These are phyloP conservation scores for Diarsia mendica DNA, from an alignment of 2,888 invertebrate species.

Conservation along the genomic window DNA sequence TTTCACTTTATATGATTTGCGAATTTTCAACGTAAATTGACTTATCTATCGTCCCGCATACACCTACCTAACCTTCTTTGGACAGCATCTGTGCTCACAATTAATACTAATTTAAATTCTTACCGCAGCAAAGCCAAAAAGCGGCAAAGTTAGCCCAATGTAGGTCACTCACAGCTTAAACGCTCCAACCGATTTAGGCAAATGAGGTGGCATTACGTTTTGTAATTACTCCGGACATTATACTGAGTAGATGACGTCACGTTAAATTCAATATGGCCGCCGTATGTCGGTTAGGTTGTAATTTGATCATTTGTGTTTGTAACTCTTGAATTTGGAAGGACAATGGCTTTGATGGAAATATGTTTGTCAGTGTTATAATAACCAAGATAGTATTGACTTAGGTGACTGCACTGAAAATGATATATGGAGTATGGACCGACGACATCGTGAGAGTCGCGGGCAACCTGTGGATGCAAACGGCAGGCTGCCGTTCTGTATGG, in stretches of 20 bases:
- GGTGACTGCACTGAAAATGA: not conserved
- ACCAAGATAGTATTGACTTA: no score
- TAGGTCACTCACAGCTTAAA: slow-evolving; percentile 46
- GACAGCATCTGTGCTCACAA: not conserved
- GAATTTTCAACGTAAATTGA: not conserved
- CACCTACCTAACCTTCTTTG: not conserved
- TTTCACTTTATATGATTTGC: not conserved
- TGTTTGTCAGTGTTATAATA: not conserved
- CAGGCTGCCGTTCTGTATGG: no score
- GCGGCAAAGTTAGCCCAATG: slow-evolving; percentile 23
- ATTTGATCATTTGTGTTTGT: not conserved
- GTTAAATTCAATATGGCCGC: slow-evolving; percentile 26
- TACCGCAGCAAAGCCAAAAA: slow-evolving; percentile 12
- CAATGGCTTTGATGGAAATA: not conserved
- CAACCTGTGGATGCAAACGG: no score
- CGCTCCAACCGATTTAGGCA: slow-evolving; percentile 35
- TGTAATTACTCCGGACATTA: slow-evolving; percentile 35
- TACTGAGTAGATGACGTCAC: slow-evolving; percentile 17
- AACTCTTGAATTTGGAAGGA: not conserved
- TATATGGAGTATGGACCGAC: no score
- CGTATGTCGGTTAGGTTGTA: slow-evolving; percentile 1
- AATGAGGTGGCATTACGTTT: slow-evolving; percentile 52
- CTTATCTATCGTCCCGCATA: not conserved
- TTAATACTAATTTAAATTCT: slow-evolving; percentile 48
- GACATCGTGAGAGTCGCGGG: no score